A percentile compares a stretch with the other conserved stretches of the same genome.
These are phyloP conservation scores for Frankliniella intonsa DNA, from an alignment of 2,888 invertebrate genomes.

Conservation along the genomic window DNA sequence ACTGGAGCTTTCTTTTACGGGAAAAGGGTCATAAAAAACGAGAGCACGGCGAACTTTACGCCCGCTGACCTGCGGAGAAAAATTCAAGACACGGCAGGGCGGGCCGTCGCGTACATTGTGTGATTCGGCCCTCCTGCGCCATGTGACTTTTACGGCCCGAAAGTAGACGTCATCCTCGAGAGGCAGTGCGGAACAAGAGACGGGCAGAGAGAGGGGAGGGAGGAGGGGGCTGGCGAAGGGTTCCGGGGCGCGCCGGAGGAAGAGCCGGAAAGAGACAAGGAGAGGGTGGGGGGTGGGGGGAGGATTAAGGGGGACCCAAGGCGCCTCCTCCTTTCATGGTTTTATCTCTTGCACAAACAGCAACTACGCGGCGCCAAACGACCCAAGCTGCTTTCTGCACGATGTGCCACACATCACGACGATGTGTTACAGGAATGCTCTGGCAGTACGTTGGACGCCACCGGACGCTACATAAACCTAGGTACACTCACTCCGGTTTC, in stretches of 20 bases:
- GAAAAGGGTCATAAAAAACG: too few species aligned
- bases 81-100: too few species aligned
- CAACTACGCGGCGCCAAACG: background rate
- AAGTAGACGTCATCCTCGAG: background rate
- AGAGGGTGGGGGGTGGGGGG: background rate
- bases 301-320: background rate
- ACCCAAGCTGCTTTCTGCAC: background rate
- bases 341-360: background rate
- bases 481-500: too few species aligned
- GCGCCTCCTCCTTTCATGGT: background rate
- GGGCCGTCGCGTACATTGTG: too few species aligned
- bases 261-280: too few species aligned
- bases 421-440: background rate
- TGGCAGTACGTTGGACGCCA: background rate
- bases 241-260: too few species aligned
- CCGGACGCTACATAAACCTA: background rate
- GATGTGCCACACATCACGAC: too few species aligned
- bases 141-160: conserved; percentile 11
- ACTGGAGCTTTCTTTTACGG: too few species aligned
- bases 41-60: too few species aligned
- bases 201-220: background rate
- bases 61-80: too few species aligned
- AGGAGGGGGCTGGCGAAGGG: background rate
- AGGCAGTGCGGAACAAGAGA: background rate
- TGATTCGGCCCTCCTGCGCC: background rate